Conservation (phyloP, 2,113 vertebrate genomes). For the Canis aureus region DNA sequence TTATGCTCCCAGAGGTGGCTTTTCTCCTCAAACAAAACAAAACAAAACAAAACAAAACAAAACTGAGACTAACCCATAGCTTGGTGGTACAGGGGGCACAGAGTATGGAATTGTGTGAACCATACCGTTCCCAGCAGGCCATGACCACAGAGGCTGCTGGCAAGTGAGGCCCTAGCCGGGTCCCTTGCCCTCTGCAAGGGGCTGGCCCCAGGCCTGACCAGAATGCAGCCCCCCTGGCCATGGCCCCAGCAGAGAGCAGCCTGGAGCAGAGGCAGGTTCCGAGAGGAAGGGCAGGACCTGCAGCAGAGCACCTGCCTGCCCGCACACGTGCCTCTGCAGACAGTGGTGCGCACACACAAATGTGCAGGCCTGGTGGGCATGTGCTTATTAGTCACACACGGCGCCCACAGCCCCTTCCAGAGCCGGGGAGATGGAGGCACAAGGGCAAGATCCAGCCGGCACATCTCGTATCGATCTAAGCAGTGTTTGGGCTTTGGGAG, state of each 20-base stretch:
- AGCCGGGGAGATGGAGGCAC: background rate
- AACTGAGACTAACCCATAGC: background rate
- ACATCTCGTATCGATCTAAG: background rate
- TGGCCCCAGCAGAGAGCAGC: background rate
- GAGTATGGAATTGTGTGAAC: too few relatives aligned
- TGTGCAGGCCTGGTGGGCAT: accelerated
- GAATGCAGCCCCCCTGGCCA: background rate
- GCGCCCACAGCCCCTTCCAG: accelerated
- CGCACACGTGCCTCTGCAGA: background rate
- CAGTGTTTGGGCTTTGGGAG: background rate
- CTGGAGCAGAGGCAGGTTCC: background rate
- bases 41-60: too few relatives aligned
- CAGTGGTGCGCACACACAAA: accelerated
- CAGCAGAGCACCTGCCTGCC: accelerated
- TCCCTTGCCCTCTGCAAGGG: accelerated
- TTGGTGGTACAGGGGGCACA: background rate
- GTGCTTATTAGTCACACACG: background rate
- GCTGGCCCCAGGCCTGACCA: background rate
- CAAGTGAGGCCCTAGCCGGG: background rate
- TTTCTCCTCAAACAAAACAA: background rate
- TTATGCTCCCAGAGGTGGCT: background rate
- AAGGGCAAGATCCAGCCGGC: background rate
- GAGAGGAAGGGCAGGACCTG: background rate
- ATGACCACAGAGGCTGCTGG: background rate
- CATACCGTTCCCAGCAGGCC: background rate